These are phyloP conservation scores for Nansenia antarctica DNA, from an alignment of 2,113 vertebrate genomes.

Conservation along the genomic window DNA sequence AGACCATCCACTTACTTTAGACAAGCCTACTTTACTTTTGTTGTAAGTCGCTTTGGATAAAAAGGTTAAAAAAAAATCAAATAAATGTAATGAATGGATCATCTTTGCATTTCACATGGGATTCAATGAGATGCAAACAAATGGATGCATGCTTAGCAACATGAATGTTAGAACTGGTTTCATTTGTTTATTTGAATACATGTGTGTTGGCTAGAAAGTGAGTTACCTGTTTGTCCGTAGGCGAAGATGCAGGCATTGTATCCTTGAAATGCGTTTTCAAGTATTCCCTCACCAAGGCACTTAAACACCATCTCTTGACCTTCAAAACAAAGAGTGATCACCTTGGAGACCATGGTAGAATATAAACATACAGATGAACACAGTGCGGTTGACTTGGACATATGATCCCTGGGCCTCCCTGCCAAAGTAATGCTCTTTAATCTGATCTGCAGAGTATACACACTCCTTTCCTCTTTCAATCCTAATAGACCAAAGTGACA, in stretches of 20 bases:
- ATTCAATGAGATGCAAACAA: background rate
- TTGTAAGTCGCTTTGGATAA: no score
- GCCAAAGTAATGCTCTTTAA: background rate
- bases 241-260: constrained; percentile 99
- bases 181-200: background rate
- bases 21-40: no score
- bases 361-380: constrained; percentile 36
- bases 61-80: no score
- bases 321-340: constrained; percentile 68
- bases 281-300: constrained; percentile 99
- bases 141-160: background rate
- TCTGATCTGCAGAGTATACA: background rate
- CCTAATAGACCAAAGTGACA: constrained; percentile 5
- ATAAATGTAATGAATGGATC: background rate
- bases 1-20: no score
- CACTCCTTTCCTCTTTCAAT: no score
- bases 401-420: background rate
- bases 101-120: background rate
- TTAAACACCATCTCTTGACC: constrained; percentile 98
- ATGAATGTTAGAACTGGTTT: background rate
- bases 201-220: constrained; percentile 13
- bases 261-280: constrained; percentile 99
- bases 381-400: background rate
- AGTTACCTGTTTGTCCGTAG: constrained; percentile 97
- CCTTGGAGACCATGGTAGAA: constrained; percentile 42